phyloP scores from a whole-genome alignment of 2,888 invertebrate species.

The Matsumyia berberina region DNA sequence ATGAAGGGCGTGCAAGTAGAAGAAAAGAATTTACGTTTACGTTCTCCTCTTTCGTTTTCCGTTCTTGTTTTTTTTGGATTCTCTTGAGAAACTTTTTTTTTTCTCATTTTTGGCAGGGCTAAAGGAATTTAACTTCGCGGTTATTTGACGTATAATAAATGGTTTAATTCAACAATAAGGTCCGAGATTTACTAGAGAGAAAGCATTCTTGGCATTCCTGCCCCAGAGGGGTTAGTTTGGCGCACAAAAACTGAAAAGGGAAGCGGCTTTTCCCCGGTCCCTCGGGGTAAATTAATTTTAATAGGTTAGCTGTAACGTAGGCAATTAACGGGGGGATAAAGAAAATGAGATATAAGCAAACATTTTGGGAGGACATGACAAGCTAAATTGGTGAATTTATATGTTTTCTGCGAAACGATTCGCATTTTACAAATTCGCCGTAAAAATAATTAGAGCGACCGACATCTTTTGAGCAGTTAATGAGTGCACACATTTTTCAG shows the following conservation, averaged over 20 bases:
- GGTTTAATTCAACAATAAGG: constrained; percentile 35
- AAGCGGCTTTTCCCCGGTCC: constrained; percentile 7
- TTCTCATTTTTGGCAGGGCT: neutral
- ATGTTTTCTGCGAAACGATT: too few relatives aligned
- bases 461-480: too few relatives aligned
- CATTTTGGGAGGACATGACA: neutral
- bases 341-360: neutral
- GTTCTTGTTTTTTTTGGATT: neutral
- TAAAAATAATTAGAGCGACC: too few relatives aligned
- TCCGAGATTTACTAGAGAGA: constrained; percentile 20
- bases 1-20: constrained; percentile 22
- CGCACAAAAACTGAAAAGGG: constrained; percentile 2
- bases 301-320: constrained; percentile 24
- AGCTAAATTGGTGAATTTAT: neutral
- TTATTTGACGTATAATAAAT: constrained; percentile 36
- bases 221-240: neutral
- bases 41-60: constrained; percentile 7
- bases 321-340: constrained; percentile 33
- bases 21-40: neutral
- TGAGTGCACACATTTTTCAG: too few relatives aligned
- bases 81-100: neutral
- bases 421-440: too few relatives aligned
- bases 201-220: constrained; percentile 1
- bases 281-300: constrained; percentile 35
- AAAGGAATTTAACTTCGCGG: constrained; percentile 21